These are phyloP conservation scores for Chelmon rostratus DNA, from an alignment of 2,797 vertebrate genomes.

Conservation along the genomic window DNA sequence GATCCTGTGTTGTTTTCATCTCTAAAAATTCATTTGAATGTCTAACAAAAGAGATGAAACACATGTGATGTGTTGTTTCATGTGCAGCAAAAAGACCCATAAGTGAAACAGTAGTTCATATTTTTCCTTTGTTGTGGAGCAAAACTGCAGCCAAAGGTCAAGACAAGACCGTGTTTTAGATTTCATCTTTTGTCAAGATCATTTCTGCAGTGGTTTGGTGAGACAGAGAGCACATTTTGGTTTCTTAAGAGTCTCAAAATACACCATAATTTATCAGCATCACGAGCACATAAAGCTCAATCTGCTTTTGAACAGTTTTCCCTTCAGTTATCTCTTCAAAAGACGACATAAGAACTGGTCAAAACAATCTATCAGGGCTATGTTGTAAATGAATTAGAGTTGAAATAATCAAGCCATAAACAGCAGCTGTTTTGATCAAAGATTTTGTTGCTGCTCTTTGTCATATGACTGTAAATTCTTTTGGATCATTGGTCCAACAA, in stretches of 20 bases:
- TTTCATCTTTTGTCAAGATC: not conserved
- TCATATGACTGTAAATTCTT: not conserved
- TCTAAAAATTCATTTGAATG: not conserved
- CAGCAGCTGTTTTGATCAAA: not conserved
- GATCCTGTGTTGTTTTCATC: not conserved
- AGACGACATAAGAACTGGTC: not conserved
- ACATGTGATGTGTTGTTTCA: not conserved
- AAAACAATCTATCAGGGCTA: not conserved
- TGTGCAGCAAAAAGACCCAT: not conserved
- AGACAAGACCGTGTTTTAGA: not conserved
- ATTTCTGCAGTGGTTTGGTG: not conserved
- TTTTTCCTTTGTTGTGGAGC: not conserved
- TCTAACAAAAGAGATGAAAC: not conserved
- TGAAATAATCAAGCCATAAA: not conserved
- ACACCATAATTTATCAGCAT: not conserved
- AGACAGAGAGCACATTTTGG: not conserved
- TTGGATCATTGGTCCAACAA: not conserved
- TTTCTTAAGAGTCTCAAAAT: too few relatives aligned
- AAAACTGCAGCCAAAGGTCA: too few relatives aligned
- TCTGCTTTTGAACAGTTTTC: not conserved
- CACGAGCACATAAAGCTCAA: not conserved
- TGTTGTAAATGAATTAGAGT: not conserved
- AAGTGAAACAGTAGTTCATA: not conserved
- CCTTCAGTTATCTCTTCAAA: not conserved
- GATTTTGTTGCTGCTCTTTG: not conserved